Evolutionary conservation across 1,140 invertebrate species (phyloP), one percentile per base, ranked within the genome.

Genomic region (Lordiphosa clarofinis): DNA sequence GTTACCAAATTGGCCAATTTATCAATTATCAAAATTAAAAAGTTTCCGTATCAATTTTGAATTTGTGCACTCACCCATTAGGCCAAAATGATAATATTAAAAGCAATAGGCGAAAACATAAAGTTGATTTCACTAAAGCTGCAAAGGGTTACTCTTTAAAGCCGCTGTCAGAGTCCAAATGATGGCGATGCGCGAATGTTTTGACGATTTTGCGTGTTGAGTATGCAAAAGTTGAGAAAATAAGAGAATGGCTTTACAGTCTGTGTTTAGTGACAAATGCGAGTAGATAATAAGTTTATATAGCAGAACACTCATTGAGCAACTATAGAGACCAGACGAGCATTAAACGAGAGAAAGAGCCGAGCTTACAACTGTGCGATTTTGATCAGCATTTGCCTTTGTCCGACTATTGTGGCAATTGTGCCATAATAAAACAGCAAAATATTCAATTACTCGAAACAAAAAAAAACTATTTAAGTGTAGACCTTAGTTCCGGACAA

Each of bases 171-270:
- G 58, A 56, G 62, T 44, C 46, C 36, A 58, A 82, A 59, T 82
- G 75, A 50, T 61, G 50, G 7, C 43, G 44, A 12, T 47, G 12
- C 49, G 60, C 37, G 50, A 65, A 39, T 79, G 70, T 49, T 66
- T 46, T 59, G 62, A 46, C 68, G 68, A 66, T 72, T 76, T 73
- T 70, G 56, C 54, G 44, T 52, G 28, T 56, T 50, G 50, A 63
- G 31, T 38, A 56, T 42, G 56, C 47, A 43, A 52, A 71, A 72
- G 52, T 67, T 58, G 44, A 56, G 58, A 46, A 68, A 68, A 72
- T 81, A 68, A 73, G 76, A 64, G 71, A 61, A 72, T 67, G 40
- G 56, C 57, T 66, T 66, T 73, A 39, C 61, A 55, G 54, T 53
- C 49, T 39, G 38, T 57, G 54, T 50, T 74, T 65, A 58, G 57